phyloP scores from a whole-genome alignment of 2,797 vertebrate species.

The Rhadinocentrus ornatus region DNA sequence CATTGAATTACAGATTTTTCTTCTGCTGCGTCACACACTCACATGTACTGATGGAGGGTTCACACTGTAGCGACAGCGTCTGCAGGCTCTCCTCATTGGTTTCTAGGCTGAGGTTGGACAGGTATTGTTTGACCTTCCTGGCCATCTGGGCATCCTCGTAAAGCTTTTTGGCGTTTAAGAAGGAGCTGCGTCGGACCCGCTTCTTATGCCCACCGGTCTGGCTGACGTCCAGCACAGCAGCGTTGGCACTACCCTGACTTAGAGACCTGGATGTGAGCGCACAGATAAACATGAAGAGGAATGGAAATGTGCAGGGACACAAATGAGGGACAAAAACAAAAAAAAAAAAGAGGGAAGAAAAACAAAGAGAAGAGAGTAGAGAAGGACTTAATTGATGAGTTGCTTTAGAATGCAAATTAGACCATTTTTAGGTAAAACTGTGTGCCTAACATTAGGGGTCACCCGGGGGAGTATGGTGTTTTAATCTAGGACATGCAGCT shows the following conservation, averaged over 20 bases:
- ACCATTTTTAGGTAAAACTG: neutral
- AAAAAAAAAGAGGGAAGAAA: conserved; percentile 13
- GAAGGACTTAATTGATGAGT: neutral
- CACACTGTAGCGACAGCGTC: conserved; percentile 93
- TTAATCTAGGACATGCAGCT: conserved; percentile 71
- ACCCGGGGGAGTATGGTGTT: conserved; percentile 37
- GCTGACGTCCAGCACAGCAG: conserved; percentile 92
- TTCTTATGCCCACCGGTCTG: conserved; percentile 97
- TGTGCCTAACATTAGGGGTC: conserved; percentile 23
- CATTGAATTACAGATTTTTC: neutral
- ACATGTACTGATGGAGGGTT: conserved; percentile 95
- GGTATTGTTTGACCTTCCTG: conserved; percentile 96
- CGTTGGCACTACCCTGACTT: conserved; percentile 95
- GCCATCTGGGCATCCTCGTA: conserved; percentile 99
- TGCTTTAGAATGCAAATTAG: conserved; percentile 8
- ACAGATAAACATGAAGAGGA: neutral
- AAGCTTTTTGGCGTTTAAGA: conserved; percentile 98
- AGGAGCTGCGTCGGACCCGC: conserved; percentile 96
- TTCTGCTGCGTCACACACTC: conserved; percentile 70
- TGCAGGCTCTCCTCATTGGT: conserved; percentile 97
- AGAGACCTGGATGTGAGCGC: conserved; percentile 87
- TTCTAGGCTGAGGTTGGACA: conserved; percentile 93
- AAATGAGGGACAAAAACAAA: conserved; percentile 8
- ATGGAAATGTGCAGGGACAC: neutral
- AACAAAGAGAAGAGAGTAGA: conserved; percentile 35